Evolutionary conservation across 2,888 invertebrate species (phyloP), one percentile per base, ranked within the genome.

Genomic region (Heteromurus nitidus): DNA sequence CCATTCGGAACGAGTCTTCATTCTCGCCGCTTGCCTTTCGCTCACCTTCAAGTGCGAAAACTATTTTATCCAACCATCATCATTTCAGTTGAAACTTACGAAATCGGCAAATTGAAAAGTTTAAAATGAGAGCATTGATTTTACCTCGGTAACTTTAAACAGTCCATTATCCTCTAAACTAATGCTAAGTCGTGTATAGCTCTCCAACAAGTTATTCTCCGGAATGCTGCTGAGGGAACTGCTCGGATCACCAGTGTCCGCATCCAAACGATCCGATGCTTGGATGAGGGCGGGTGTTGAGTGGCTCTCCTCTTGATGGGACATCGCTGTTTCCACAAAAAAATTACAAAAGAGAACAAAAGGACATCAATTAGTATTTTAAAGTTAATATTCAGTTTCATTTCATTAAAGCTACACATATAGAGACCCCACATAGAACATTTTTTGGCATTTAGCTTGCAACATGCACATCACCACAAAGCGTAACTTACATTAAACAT

Each of bases 1-100:
- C 98, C 98, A 99, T 91, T 98, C 97, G 82, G 97, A 97, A 88
- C 98, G 93, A 87, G 97, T 97, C 89, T 96, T 93, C 96, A 99
- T 97, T 88, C 98, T 93, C 89, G 96, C 96, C 86, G 97, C 95
- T 92, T 99, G 98, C 89, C 97, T 93, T 91, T 97, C 96, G 91
- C 97, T 96, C 88, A 97, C 97, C 95, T n/a, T n/a, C n/a, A n/a
- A n/a, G n/a, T n/a, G n/a, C n/a, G n/a, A n/a, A n/a, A n/a, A n/a
- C n/a, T n/a, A n/a, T n/a, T n/a, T n/a, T n/a, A 7, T 42, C 42
- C 42, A 42, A 36, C 0, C 31, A 22, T n/a, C 16, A 62, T 9
- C 16, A 53, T 31, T 53, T 18, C 53, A 53, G 18, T n/a, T 18
- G 5, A 53, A 53, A 53, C 18, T 16, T 5, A 5, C 7, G 11